phyloP scores from a whole-genome alignment of 2,888 invertebrate species.

The Acanthosepion lycidas region DNA sequence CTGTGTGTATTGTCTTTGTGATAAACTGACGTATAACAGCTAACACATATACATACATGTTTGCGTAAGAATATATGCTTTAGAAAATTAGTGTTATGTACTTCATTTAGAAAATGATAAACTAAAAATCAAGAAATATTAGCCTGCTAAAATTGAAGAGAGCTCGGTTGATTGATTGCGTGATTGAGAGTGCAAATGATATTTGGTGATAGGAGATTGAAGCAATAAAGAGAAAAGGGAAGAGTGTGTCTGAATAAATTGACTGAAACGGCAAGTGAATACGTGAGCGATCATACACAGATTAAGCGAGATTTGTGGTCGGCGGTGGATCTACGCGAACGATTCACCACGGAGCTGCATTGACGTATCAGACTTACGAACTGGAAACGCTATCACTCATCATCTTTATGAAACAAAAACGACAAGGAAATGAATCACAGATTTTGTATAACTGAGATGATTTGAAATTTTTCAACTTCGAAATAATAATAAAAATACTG shows the following conservation, averaged over 20 bases:
- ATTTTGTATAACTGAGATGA: neutral
- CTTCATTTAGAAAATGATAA: no score
- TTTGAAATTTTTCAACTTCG: neutral
- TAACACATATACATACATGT: no score
- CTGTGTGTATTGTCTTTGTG: no score
- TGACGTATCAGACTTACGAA: neutral
- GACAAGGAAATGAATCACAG: neutral
- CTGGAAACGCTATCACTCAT: neutral
- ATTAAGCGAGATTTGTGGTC: neutral
- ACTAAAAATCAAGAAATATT: no score
- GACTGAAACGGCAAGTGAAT: neutral
- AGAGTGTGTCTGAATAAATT: neutral
- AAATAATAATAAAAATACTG: neutral
- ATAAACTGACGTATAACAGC: no score
- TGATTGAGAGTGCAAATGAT: neutral
- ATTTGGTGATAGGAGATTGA: neutral
- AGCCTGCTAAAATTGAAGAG: no score
- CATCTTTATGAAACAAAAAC: neutral
- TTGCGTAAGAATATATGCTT: no score
- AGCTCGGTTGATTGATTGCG: neutral
- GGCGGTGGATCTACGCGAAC: neutral
- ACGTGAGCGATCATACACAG: neutral
- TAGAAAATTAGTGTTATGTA: no score
- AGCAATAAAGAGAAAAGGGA: neutral
- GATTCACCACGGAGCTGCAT: neutral